Evolutionary conservation across 2,113 vertebrate species (phyloP).

Genomic region (Ochotona princeps): DNA sequence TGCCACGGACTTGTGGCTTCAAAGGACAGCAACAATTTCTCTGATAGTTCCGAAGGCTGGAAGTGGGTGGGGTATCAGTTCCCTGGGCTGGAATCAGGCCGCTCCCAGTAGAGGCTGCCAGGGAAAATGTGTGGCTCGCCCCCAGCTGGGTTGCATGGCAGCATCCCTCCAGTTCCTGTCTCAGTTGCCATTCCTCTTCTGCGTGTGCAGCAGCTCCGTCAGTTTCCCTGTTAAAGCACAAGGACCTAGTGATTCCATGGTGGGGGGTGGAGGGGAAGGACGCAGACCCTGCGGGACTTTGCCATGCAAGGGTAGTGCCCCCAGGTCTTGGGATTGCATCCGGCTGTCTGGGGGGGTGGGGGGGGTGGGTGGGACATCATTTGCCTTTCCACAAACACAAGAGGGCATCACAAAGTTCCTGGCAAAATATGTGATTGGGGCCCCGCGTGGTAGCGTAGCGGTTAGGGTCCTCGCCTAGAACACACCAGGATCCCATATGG

Average conservation of each 20-base stretch:
- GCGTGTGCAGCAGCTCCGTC: background rate
- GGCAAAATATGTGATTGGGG: too few relatives aligned
- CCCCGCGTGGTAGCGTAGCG: too few relatives aligned
- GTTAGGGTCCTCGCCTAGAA: too few relatives aligned
- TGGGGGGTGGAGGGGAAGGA: too few relatives aligned
- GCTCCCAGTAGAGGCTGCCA: background rate
- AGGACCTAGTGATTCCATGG: background rate
- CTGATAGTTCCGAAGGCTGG: background rate
- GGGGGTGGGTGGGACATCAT: background rate
- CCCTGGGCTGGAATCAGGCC: background rate
- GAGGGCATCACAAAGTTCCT: too few relatives aligned
- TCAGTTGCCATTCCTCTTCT: background rate
- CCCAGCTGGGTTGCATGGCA: background rate
- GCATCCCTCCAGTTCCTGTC: background rate
- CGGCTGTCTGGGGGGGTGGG: background rate
- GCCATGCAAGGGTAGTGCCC: background rate
- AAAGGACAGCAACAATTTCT: constrained; percentile 4
- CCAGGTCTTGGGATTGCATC: background rate
- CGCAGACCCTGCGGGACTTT: background rate
- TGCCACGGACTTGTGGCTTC: background rate
- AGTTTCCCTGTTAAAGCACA: background rate
- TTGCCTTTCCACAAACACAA: background rate
- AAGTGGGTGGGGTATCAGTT: constrained; percentile 36
- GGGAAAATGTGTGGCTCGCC: background rate
- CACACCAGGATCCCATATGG: too few relatives aligned